phyloP scores from a whole-genome alignment of 2,113 vertebrate genomes.

The Boleophthalmus pectinirostris region DNA sequence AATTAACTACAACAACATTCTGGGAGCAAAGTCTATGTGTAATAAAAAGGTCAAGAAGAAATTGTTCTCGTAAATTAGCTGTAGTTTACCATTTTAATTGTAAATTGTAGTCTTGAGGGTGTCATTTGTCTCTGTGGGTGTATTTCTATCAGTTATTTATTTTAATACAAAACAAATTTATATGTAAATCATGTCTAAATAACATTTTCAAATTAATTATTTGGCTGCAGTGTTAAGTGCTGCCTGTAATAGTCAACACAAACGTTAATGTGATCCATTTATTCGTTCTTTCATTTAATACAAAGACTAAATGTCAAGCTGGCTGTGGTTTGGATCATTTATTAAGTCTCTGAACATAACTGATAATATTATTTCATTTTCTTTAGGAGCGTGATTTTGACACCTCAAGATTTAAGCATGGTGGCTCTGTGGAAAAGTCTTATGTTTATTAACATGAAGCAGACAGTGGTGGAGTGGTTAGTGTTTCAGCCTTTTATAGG shows the following conservation, averaged over 20 bases:
- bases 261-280: conserved; percentile 40
- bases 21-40: not conserved
- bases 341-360: conserved; percentile 60
- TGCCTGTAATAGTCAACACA: conserved; percentile 61
- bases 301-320: conserved; percentile 74
- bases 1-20: not conserved
- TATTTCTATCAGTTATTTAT: conserved; percentile 70
- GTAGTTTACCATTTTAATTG: conserved; percentile 88
- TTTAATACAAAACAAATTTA: conserved; percentile 83
- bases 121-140: conserved; percentile 76
- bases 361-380: conserved; percentile 48
- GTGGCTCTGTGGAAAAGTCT: too few species aligned
- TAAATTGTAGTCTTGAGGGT: conserved; percentile 86
- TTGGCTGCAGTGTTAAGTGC: conserved; percentile 54
- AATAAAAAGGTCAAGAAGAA: conserved; percentile 80
- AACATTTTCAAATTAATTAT: conserved; percentile 83
- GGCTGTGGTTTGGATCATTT: conserved; percentile 61
- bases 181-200: conserved; percentile 91
- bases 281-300: conserved; percentile 52
- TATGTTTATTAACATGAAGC: too few species aligned
- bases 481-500: too few species aligned
- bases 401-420: too few species aligned
- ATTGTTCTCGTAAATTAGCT: conserved; percentile 81
- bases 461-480: too few species aligned
- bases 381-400: too few species aligned